Conservation (phyloP, 2,797 vertebrate species). For the Falco rusticolus region DNA sequence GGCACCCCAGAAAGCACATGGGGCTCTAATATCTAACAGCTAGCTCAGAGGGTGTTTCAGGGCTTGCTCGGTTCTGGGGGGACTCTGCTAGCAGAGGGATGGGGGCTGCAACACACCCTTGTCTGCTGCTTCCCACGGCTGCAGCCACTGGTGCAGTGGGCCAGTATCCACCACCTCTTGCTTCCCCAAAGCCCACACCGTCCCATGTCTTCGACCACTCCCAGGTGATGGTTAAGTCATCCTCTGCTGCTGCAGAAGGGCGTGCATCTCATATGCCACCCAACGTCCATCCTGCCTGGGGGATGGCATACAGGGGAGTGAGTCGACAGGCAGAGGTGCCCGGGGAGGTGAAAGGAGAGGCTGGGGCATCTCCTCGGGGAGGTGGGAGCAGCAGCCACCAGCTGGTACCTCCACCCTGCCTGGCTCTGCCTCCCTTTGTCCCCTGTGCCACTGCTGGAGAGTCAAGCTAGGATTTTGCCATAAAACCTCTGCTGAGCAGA, state of each 20-base stretch:
- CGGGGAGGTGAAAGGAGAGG: neutral
- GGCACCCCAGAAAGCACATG: neutral
- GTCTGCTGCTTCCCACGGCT: neutral
- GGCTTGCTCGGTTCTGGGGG: neutral
- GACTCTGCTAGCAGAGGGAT: neutral
- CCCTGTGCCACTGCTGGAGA: neutral
- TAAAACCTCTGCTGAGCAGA: neutral
- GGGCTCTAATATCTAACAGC: neutral
- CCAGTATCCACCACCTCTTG: neutral
- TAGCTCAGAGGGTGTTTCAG: neutral
- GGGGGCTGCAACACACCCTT: neutral
- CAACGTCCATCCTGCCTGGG: neutral
- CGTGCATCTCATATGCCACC: neutral
- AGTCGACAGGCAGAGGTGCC: neutral
- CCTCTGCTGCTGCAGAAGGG: neutral
- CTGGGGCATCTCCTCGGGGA: neutral
- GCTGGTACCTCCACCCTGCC: neutral
- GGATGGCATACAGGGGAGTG: rapidly evolving
- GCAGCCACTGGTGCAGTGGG: neutral
- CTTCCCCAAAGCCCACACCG: neutral
- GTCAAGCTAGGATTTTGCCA: neutral
- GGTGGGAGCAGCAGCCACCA: neutral
- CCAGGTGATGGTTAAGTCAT: neutral
- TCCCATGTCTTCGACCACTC: rapidly evolving
- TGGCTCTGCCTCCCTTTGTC: neutral